A percentile compares a stretch with the other conserved stretches of the same genome.
Conservation (phyloP, 2,113 vertebrate species). For the Pseudopodoces humilis region DNA sequence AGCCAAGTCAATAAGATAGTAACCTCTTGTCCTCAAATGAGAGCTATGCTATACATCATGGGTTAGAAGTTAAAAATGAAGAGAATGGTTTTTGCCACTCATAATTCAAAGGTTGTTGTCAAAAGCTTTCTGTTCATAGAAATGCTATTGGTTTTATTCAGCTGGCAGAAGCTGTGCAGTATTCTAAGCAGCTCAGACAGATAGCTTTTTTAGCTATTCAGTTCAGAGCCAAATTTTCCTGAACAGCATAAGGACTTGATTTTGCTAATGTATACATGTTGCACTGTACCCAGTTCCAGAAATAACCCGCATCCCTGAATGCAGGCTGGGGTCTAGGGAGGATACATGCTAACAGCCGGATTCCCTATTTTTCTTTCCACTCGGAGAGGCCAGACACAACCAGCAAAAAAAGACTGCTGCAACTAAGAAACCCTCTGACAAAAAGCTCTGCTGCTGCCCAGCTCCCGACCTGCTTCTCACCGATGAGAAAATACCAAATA, state of each 20-base stretch:
- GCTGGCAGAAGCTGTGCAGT: slow-evolving; percentile 30
- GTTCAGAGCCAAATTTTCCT: slow-evolving; percentile 64
- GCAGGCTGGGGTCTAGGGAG: slow-evolving; percentile 40
- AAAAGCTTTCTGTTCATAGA: slow-evolving; percentile 47
- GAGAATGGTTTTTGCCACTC: slow-evolving; percentile 20
- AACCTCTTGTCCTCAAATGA: slow-evolving; percentile 54
- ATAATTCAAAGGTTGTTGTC: slow-evolving; percentile 42
- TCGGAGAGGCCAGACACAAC: not conserved
- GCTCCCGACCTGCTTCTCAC: not conserved
- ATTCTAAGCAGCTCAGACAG: slow-evolving; percentile 49
- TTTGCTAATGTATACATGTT: slow-evolving; percentile 64
- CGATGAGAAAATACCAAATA: not conserved
- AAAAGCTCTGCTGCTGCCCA: not conserved
- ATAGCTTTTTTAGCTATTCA: slow-evolving; percentile 58
- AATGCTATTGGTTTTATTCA: slow-evolving; percentile 55
- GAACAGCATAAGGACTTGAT: slow-evolving; percentile 64
- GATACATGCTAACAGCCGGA: slow-evolving; percentile 7
- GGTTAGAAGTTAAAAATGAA: slow-evolving; percentile 59
- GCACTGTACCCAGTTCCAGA: slow-evolving; percentile 37
- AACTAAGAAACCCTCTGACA: not conserved
- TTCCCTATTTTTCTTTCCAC: not conserved
- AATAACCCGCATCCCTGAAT: not conserved
- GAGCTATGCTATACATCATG: slow-evolving; percentile 17
- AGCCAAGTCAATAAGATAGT: slow-evolving; percentile 50
- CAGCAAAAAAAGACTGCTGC: not conserved